Evolutionary conservation across 2,888 invertebrate genomes (phyloP).

Genomic region (Theodoxus fluviatilis): DNA sequence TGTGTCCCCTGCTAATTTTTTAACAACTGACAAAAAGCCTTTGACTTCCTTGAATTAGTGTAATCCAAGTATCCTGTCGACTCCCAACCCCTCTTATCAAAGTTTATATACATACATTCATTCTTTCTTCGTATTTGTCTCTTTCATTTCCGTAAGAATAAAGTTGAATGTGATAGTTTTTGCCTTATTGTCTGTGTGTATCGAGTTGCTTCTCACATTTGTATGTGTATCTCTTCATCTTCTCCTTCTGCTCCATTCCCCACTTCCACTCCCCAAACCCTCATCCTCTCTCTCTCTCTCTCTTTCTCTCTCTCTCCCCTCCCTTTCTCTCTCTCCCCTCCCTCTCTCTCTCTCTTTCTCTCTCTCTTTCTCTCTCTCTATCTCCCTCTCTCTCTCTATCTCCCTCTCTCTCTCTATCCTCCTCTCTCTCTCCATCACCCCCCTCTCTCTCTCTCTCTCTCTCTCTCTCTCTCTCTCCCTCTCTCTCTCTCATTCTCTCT

Average conservation of each 20-base stretch:
- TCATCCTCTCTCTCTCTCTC: neutral
- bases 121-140: no score
- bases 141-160: no score
- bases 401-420: neutral
- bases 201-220: neutral
- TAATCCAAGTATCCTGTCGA: no score
- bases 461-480: no score
- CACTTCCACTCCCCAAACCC: neutral
- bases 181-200: neutral
- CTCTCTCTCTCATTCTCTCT: neutral
- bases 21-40: no score
- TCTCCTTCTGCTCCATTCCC: no score
- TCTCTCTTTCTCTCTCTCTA: neutral
- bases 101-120: no score
- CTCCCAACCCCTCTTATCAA: no score
- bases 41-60: no score
- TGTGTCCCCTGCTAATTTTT: no score
- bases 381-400: slow-evolving; percentile 2
- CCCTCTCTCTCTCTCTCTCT: neutral
- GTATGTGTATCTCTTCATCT: no score
- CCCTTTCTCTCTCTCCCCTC: neutral
- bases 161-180: no score
- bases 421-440: neutral
- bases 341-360: neutral
- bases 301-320: neutral